Percentiles rank a stretch among this genome's conserved stretches.
Evolutionary conservation across 2,888 invertebrate genomes (phyloP).

Genomic region (Eupithecia vulgata): DNA sequence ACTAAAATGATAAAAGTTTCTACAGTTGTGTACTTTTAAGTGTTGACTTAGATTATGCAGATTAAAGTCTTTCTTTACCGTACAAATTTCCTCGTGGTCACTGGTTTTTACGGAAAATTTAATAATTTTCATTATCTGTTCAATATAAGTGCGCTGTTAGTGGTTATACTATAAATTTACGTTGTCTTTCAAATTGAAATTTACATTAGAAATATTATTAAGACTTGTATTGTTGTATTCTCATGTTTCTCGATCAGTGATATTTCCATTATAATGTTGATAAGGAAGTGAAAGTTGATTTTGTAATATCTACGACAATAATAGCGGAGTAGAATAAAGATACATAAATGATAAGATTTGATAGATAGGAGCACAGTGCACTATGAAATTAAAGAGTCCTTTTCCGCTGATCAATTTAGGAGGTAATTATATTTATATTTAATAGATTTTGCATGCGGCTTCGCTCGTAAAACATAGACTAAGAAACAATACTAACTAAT

Average conservation of each 20-base stretch:
- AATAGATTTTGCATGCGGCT: not conserved
- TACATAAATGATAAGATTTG: constrained; percentile 17
- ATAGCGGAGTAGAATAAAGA: constrained; percentile 10
- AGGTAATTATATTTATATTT: constrained; percentile 23
- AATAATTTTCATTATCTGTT: not conserved
- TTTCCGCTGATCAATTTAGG: constrained; percentile 27
- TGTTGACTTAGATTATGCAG: not conserved
- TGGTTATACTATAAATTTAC: not conserved
- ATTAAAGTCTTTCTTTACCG: not conserved
- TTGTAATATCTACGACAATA: not conserved
- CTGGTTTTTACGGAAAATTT: not conserved
- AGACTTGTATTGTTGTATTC: not conserved
- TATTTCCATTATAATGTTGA: not conserved
- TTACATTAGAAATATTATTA: not conserved
- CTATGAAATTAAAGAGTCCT: constrained; percentile 36
- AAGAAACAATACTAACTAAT: not conserved
- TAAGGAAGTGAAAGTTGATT: not conserved
- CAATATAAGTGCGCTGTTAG: not conserved
- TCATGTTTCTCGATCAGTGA: not conserved
- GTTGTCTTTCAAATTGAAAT: not conserved
- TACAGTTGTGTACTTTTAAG: not conserved
- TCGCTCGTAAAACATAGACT: not conserved
- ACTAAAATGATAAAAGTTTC: not conserved
- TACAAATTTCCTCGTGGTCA: constrained; percentile 1
- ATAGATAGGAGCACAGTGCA: constrained; percentile 15